Evolutionary conservation across 2,888 invertebrate genomes (phyloP), one percentile per base, ranked within the genome.

Genomic region (Bombylius discolor): DNA sequence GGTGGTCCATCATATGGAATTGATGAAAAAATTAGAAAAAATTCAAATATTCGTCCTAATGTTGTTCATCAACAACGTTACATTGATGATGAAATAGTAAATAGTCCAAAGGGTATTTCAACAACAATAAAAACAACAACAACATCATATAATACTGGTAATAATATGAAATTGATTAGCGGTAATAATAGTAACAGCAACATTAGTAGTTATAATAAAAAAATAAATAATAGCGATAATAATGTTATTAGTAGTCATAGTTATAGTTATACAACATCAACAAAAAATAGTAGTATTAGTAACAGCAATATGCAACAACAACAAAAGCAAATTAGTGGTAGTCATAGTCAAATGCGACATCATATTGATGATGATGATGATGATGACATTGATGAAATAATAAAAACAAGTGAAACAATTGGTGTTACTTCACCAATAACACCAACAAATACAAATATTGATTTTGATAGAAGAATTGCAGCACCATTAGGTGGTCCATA

Each of bases 401-500:
- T 13, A 44, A 44, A 13, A 44, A n/a, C 1, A 44, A 3, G 9
- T 44, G 13, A 23, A 13, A 33, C 42, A 51, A 56, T 34, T 36
- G 36, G 7, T 9, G 36, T 36, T 8, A 42, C 39, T 11, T 11
- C 39, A 42, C 8, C 39, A 42, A 42, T 4, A 5, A 42, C 8
- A 11, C 8, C 39, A 11, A 4, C 5, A 13, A n/a, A 32, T 14
- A n/a, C 39, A 34, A 51, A 53, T n/a, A 59, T 47, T 52, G 55
- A 58, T 55, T 57, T 59, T 47, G 60, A 60, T 57, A 51, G 44
- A n/a, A 47, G 56, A 53, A 57, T 57, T 49, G 59, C 57, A 5
- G 55, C 55, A 7, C 49, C 58, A n/a, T 7, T 58, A 23, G 59
- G 58, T 45, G 59, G 59, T 32, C 56, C 59, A 5, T 60, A 59